These are phyloP conservation scores for Odontothrips loti DNA, from an alignment of 2,888 invertebrate genomes.

Conservation along the genomic window DNA sequence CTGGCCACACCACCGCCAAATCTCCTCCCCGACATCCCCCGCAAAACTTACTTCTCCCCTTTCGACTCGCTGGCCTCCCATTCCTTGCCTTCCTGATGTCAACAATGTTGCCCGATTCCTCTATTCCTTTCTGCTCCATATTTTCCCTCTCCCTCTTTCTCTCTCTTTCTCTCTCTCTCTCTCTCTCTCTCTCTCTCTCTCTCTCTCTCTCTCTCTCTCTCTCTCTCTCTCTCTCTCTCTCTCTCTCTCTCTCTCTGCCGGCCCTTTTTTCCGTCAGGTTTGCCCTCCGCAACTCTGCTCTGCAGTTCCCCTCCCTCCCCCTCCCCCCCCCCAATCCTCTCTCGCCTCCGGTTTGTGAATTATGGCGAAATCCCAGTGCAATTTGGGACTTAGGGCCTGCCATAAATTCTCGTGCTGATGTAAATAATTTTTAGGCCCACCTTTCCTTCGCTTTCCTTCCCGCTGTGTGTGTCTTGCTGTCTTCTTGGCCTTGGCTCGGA, in stretches of 20 bases:
- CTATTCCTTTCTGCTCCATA: background rate
- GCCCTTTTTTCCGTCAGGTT: too few species aligned
- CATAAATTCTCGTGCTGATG: constrained; percentile 6
- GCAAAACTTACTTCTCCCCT: too few species aligned
- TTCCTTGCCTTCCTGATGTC: too few species aligned
- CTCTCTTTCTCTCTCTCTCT: background rate
- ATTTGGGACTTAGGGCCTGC: background rate
- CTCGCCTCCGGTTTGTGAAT: background rate
- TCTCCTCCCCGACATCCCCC: too few species aligned
- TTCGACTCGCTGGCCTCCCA: too few species aligned
- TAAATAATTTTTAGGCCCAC: background rate
- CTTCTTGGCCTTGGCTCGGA: background rate
- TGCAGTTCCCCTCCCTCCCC: too few species aligned
- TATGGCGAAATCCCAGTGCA: background rate
- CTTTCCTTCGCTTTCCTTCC: background rate
- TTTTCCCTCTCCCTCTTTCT: background rate
- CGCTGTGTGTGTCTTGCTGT: background rate
- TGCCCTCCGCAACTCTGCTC: too few species aligned
- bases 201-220: background rate
- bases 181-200: too few species aligned
- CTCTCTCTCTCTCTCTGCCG: background rate
- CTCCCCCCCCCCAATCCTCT: background rate
- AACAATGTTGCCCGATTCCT: background rate
- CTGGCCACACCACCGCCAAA: too few species aligned
- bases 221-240: background rate